Conservation (phyloP, 2,113 vertebrate species). For the Garra rufa region DNA sequence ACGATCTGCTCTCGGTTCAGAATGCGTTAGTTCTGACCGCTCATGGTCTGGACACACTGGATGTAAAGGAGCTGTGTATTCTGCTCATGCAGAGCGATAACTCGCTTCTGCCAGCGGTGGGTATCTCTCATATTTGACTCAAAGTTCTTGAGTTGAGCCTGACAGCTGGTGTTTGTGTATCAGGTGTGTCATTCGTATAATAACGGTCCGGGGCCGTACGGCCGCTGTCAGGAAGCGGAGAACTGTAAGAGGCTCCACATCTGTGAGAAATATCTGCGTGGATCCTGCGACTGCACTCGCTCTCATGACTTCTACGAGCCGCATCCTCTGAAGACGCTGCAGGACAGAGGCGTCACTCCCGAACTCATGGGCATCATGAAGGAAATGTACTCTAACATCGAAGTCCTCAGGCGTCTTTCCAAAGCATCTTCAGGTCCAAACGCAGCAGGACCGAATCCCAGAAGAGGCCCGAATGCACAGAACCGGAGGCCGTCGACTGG, state of each 20-base stretch:
- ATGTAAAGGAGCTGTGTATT: slow-evolving; percentile 62
- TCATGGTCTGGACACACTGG: slow-evolving; percentile 63
- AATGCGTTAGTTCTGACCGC: slow-evolving; percentile 55
- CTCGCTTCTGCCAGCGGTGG: slow-evolving; percentile 67
- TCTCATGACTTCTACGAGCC: slow-evolving; percentile 66
- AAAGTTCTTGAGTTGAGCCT: not conserved
- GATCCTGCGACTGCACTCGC: slow-evolving; percentile 64
- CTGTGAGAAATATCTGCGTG: slow-evolving; percentile 65
- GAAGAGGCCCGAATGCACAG: not conserved
- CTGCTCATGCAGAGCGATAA: slow-evolving; percentile 73
- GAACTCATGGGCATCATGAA: slow-evolving; percentile 60
- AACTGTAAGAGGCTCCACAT: slow-evolving; percentile 70
- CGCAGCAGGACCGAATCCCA: not conserved
- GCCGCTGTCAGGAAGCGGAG: slow-evolving; percentile 56
- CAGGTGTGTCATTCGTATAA: slow-evolving; percentile 76
- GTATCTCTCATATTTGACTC: not conserved
- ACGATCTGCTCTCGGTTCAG: slow-evolving; percentile 59
- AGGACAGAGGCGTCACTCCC: slow-evolving; percentile 51
- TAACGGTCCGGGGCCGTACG: slow-evolving; percentile 64
- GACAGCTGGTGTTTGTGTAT: not conserved
- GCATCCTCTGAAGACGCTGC: slow-evolving; percentile 64
- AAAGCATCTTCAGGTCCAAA: not conserved
- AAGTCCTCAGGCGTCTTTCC: slow-evolving; percentile 52
- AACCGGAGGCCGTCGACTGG: not conserved
- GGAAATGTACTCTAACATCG: slow-evolving; percentile 66